Percentiles rank a stretch among this genome's conserved stretches.
phyloP scores from a whole-genome alignment of 2,797 vertebrate species.

The Danionella dracula region DNA sequence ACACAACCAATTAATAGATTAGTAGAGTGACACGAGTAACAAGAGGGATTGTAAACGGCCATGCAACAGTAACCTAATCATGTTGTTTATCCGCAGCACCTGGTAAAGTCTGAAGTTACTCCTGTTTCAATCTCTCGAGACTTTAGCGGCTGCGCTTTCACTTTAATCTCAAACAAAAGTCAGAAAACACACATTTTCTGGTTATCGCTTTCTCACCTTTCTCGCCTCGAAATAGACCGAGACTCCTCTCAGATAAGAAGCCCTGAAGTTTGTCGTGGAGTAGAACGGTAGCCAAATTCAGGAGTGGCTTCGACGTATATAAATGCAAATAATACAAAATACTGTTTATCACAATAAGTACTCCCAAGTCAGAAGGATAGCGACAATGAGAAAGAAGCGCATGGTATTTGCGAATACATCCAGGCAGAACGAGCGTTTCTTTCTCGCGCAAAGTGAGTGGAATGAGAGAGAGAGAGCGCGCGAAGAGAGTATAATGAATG shows the following conservation, averaged over 20 bases:
- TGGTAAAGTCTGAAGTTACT: too few species aligned
- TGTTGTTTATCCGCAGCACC: too few species aligned
- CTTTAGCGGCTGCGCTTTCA: too few species aligned
- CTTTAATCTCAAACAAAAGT: too few species aligned
- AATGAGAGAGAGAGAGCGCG: neutral
- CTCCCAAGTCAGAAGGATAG: neutral
- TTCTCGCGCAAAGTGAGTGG: neutral
- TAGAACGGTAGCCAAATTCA: too few species aligned
- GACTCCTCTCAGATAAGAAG: conserved; percentile 8
- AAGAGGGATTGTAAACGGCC: too few species aligned
- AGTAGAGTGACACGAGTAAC: too few species aligned
- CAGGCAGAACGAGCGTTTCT: neutral
- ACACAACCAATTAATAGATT: too few species aligned
- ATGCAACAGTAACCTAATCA: too few species aligned
- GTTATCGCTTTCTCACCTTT: neutral
- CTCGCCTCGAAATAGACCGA: conserved; percentile 29
- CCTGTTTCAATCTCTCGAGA: too few species aligned
- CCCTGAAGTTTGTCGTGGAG: conserved; percentile 17
- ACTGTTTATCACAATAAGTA: neutral
- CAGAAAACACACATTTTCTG: too few species aligned
- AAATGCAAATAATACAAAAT: neutral
- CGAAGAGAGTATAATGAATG: conserved; percentile 6
- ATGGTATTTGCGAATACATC: conserved; percentile 2
- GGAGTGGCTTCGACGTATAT: too few species aligned
- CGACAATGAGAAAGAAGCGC: neutral